Percentiles rank a stretch among this genome's conserved stretches.
These are phyloP conservation scores for Cettia cetti DNA, from an alignment of 2,113 vertebrate species.

Conservation along the genomic window DNA sequence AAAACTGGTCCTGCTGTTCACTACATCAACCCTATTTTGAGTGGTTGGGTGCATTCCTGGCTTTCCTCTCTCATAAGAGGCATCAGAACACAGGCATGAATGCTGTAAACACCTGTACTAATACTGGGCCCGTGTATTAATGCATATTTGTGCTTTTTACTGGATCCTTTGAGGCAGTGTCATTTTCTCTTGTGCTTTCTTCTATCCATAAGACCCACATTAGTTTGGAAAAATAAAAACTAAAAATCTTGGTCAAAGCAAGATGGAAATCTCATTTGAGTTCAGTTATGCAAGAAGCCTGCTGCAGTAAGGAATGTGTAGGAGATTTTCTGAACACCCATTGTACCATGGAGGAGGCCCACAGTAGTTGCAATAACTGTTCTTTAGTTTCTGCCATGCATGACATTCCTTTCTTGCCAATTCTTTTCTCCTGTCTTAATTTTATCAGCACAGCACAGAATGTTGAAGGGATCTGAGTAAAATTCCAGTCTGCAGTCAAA, in stretches of 20 bases:
- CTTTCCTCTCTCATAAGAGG: background rate
- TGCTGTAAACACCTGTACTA: background rate
- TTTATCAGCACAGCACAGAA: background rate
- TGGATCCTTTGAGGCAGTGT: background rate
- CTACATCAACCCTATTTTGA: accelerated
- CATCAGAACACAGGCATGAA: background rate
- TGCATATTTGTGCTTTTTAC: background rate
- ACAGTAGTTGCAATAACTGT: background rate
- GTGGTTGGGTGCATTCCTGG: background rate
- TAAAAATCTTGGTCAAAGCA: background rate
- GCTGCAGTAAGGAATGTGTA: background rate
- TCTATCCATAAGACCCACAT: background rate
- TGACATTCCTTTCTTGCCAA: background rate
- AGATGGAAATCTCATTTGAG: background rate
- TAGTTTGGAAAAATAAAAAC: background rate
- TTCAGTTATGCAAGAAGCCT: background rate
- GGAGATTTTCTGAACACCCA: background rate
- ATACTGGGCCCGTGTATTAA: background rate
- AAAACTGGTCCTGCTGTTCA: background rate
- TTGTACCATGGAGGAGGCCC: background rate
- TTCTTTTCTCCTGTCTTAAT: background rate
- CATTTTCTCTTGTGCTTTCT: background rate
- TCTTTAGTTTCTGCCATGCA: background rate
- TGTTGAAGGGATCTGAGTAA: background rate
- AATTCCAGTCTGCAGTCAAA: background rate